Conservation (phyloP, 2,797 vertebrate species). For the Cyprinella venusta region DNA sequence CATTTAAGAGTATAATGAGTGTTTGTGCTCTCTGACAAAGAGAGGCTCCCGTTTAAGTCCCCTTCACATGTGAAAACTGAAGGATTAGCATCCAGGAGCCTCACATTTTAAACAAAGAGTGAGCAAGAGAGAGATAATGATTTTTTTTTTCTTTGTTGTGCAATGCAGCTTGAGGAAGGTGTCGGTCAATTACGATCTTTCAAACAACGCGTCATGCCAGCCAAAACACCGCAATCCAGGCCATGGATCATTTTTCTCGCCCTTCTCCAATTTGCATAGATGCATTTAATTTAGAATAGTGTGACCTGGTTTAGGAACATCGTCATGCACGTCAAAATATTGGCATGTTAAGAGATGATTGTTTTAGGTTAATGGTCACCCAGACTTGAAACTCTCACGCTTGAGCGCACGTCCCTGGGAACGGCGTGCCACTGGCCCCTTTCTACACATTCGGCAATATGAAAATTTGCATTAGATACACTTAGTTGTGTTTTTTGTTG, state of each 20-base stretch:
- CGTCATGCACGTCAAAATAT: slow-evolving; percentile 75
- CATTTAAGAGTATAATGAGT: slow-evolving; percentile 69
- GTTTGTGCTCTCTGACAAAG: slow-evolving; percentile 68
- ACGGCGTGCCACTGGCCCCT: slow-evolving; percentile 69
- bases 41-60: slow-evolving; percentile 68
- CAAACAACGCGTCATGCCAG: slow-evolving; percentile 28
- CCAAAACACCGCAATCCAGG: background rate
- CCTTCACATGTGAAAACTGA: slow-evolving; percentile 71
- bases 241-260: background rate
- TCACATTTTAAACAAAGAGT: slow-evolving; percentile 65
- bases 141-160: slow-evolving; percentile 54
- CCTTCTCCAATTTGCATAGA: slow-evolving; percentile 64
- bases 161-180: slow-evolving; percentile 50
- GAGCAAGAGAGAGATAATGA: slow-evolving; percentile 61
- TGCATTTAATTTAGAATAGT: slow-evolving; percentile 67
- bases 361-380: slow-evolving; percentile 83
- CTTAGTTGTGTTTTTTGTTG: slow-evolving; percentile 81
- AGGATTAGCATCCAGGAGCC: slow-evolving; percentile 74
- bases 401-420: slow-evolving; percentile 73
- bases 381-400: slow-evolving; percentile 76
- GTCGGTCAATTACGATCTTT: slow-evolving; percentile 31
- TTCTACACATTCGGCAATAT: slow-evolving; percentile 70
- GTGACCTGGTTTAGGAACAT: slow-evolving; percentile 77
- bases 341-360: slow-evolving; percentile 76
- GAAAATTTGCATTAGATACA: slow-evolving; percentile 80